These are phyloP conservation scores for Opisthograptis luteolata DNA, from an alignment of 2,888 invertebrate genomes.

Conservation along the genomic window DNA sequence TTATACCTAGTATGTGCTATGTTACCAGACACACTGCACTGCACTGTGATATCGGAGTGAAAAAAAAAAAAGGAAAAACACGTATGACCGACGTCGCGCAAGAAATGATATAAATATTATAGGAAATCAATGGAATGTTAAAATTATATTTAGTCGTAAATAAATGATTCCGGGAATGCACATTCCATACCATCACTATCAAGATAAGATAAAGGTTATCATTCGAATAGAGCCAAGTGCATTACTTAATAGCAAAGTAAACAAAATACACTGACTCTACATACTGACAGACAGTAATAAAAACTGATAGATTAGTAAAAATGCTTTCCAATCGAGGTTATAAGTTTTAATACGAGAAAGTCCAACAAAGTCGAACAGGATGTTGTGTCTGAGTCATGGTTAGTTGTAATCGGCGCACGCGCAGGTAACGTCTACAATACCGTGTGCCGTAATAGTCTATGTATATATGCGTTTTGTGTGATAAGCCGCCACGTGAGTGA, in stretches of 20 bases:
- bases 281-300: conserved; percentile 12
- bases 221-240: conserved; percentile 20
- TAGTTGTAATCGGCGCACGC: conserved; percentile 70
- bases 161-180: conserved; percentile 45
- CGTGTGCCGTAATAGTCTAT: conserved; percentile 57
- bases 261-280: conserved; percentile 4
- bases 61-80: too few species aligned
- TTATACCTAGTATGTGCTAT: too few species aligned
- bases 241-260: conserved; percentile 16
- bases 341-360: conserved; percentile 68
- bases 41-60: too few species aligned
- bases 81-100: too few species aligned
- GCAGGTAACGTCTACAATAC: conserved; percentile 71
- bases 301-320: conserved; percentile 30
- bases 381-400: conserved; percentile 66
- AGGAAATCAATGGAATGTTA: conserved; percentile 46
- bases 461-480: conserved; percentile 54
- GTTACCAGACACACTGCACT: too few species aligned
- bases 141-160: conserved; percentile 42
- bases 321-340: conserved; percentile 50
- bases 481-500: conserved; percentile 77
- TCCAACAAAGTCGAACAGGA: conserved; percentile 74
- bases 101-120: too few species aligned
- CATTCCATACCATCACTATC: conserved; percentile 29
- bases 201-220: conserved; percentile 46